Base-by-base conservation (phyloP, 2,797 vertebrate species). In the Synaphobranchus kaupii region DNA sequence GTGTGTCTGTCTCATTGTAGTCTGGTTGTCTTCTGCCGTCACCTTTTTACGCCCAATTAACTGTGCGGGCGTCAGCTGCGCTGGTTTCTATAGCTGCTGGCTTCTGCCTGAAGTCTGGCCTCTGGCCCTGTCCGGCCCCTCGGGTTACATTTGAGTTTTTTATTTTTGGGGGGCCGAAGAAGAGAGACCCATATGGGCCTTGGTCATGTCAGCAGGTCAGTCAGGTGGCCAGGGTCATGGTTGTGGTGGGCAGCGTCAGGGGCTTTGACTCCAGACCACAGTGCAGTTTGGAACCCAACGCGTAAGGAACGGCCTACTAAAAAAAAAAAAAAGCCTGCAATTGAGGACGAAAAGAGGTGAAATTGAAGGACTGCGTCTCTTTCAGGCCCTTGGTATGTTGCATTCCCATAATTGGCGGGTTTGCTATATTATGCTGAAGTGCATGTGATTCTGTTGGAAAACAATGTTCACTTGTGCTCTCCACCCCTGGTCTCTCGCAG, bases 401-500 rank as follows among this genome's bases (percentile, higher is more conserved):
- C 90, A 63, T 91, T 91, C 90, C 87, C 88, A 39, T 92, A 94
- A 93, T 93, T 92, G 90, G 88, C n/a, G 86, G 88, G 90, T 92
- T 89, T 87, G 86, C 90, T 91, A 85, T 28, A 15, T 84, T 88
- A 50, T 87, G 83, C 87, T 86, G 81, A 68, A 83, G 60, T 78
- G 83, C 71, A 88, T 84, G 76, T 89, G 86, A 85, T 89, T 85
- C 84, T 89, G 84, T 92, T 85, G 63, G 88, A 87, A 89, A 90
- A 92, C 88, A 92, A 90, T 91, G 90, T 39, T 25, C 56, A 78
- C 28, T 80, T 88, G 82, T 50, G 84, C 89, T 17, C 47, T 87
- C 60, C 39, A 48, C 31, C 28, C 84, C 85, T 44, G 39, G 6
- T 34, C 68, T 80, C 76, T 86, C 71, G 89, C 85, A 13, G 81